Percentiles rank a stretch among this genome's conserved stretches.
phyloP scores from a whole-genome alignment of 2,797 vertebrate species.

The Stomatorhinus walkeri region DNA sequence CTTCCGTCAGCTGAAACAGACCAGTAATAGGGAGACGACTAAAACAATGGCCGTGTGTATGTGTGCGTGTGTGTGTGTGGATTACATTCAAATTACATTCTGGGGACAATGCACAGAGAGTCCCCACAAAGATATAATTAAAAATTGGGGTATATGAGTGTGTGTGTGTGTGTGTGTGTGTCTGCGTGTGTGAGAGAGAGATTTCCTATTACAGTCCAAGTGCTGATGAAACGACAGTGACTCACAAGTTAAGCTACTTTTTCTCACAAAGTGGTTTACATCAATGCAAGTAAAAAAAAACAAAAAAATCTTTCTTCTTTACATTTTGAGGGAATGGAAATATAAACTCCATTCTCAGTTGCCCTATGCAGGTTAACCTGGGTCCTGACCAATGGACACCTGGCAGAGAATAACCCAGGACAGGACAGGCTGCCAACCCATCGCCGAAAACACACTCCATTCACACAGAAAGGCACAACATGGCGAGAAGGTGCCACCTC shows the following conservation, averaged over 20 bases:
- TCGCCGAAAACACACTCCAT: neutral
- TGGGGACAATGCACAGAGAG: neutral
- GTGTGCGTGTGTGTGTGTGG: neutral
- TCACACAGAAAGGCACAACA: neutral
- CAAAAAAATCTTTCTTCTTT: neutral
- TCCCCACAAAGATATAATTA: neutral
- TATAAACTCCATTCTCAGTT: neutral
- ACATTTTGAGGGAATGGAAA: neutral
- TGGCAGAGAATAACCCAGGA: neutral
- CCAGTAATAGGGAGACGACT: neutral
- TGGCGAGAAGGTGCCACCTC: neutral
- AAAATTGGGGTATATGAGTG: neutral
- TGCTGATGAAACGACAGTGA: neutral
- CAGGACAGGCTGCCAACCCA: neutral
- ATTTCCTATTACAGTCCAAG: neutral
- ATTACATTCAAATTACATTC: neutral
- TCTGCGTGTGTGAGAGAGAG: neutral
- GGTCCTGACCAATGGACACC: neutral
- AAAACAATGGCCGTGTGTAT: neutral
- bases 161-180: neutral
- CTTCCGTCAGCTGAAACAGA: neutral
- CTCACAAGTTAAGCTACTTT: neutral
- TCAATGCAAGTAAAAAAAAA: neutral
- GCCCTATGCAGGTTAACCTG: neutral
- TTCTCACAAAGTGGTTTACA: neutral